These are phyloP conservation scores for Semicossyphus pulcher DNA, from an alignment of 2,113 vertebrate species.

Conservation along the genomic window DNA sequence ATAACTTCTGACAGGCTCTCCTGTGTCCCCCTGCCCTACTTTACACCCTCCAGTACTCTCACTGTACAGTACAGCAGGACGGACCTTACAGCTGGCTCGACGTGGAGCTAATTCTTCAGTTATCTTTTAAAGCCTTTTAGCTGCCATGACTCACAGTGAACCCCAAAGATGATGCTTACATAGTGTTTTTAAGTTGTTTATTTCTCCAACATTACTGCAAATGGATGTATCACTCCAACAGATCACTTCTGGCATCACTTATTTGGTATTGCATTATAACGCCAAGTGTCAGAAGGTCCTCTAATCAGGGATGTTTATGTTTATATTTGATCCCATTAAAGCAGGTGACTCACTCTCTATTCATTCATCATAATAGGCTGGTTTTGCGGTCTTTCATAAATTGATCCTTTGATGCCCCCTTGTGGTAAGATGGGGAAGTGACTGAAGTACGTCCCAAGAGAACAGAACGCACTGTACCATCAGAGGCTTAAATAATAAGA, in stretches of 20 bases:
- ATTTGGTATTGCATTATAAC: not conserved
- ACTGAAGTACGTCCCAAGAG: not conserved
- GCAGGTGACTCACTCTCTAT: not conserved
- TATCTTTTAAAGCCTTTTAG: not conserved
- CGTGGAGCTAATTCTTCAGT: not conserved
- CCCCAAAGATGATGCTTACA: not conserved
- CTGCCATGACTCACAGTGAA: not conserved
- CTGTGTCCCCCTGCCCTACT: conserved; percentile 66
- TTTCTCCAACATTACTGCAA: not conserved
- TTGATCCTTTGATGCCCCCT: conserved; percentile 64
- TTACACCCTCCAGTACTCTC: conserved; percentile 32
- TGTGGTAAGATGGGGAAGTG: conserved; percentile 23
- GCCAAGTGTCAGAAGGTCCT: not conserved
- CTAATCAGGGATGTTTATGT: not conserved
- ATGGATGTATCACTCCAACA: not conserved
- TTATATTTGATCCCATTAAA: not conserved
- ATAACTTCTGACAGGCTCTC: conserved; percentile 50
- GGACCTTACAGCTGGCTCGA: not conserved
- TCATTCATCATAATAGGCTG: not conserved
- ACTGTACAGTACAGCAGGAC: not conserved
- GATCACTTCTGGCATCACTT: not conserved
- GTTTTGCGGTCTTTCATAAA: not conserved
- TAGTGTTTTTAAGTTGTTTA: not conserved
- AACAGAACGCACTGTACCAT: not conserved
- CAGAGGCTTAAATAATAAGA: not conserved